Evolutionary conservation across 2,113 vertebrate species (phyloP), one percentile per base, ranked within the genome.

Genomic region (Nerophis lumbriciformis): DNA sequence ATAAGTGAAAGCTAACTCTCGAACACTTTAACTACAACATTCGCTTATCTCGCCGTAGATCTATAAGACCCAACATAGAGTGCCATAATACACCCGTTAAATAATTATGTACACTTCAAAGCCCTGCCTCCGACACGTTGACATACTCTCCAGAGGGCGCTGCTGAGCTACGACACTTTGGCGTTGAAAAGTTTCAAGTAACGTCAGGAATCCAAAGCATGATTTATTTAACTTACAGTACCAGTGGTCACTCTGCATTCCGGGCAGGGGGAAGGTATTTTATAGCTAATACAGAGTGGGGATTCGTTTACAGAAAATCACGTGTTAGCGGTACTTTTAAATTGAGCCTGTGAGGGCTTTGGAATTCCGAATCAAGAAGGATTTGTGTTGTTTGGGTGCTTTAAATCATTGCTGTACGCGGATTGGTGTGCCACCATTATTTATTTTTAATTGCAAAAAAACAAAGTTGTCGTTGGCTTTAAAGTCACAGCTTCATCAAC

Each of bases 1-100:
- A 58, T 47, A 61, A 60, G 16, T 51, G 38, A 75, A 75, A 69
- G 58, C 39, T 68, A 51, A 68, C 50, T 65, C 37, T 54, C 69
- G 67, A 67, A 71, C 65, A 74, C 59, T 57, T 58, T 59, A 37
- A 57, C 50, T 39, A 51, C 19, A 5, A 61, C 63, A 80, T 83
- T 74, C 54, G 66, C 38, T 52, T 63, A 16, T 65, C 58, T 67
- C 9, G 55, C 55, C 37, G 79, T 75, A 91, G 90, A 82, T 92
- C 90, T 91, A 90, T 92, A 88, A 91, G 91, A 92, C 89, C 90
- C 86, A 90, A 85, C 78, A 59, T 57, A 73, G 84, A 90, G 88
- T 90, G 88, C 88, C 73, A 87, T 62, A 84, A 86, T 68, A 84
- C 85, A 88, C 88, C 84, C 83, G 78, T 85, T 83, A 87, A 85